These are phyloP conservation scores for Psylliodes chrysocephalus DNA, from an alignment of 2,888 invertebrate genomes.

Conservation along the genomic window DNA sequence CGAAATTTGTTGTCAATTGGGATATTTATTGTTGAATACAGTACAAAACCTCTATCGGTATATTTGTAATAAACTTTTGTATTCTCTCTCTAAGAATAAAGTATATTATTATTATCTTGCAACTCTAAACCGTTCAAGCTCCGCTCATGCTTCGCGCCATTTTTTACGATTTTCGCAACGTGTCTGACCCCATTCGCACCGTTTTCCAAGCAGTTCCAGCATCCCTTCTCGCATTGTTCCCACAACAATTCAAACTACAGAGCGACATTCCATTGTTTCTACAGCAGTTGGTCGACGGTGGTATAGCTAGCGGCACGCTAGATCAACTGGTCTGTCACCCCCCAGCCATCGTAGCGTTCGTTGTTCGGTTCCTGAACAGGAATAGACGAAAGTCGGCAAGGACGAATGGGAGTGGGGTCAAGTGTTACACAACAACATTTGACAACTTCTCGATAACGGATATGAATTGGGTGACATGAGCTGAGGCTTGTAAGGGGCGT, in stretches of 20 bases:
- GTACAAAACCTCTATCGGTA: no score
- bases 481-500: conserved; percentile 11
- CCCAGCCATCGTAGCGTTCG: no score
- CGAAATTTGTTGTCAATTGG: no score
- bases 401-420: conserved; percentile 32
- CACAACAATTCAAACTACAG: conserved; percentile 33
- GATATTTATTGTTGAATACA: no score
- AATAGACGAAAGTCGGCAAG: no score
- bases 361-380: conserved; percentile 19
- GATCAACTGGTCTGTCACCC: conserved; percentile 36
- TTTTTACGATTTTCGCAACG: conserved; percentile 35
- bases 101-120: no score
- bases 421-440: conserved; percentile 29
- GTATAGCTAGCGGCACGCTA: conserved; percentile 24
- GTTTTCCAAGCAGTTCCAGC: conserved; percentile 17
- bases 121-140: no score
- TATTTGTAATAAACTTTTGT: no score
- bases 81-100: no score
- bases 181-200: conserved; percentile 35
- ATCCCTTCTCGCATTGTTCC: conserved; percentile 28
- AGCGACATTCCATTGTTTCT: conserved; percentile 38
- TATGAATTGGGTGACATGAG: conserved; percentile 15
- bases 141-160: conserved; percentile 3
- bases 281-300: conserved; percentile 28
- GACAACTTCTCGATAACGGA: conserved; percentile 28